A percentile compares a stretch with the other conserved stretches of the same genome.
Evolutionary conservation across 2,797 vertebrate species (phyloP).

Genomic region (Chelon auratus): DNA sequence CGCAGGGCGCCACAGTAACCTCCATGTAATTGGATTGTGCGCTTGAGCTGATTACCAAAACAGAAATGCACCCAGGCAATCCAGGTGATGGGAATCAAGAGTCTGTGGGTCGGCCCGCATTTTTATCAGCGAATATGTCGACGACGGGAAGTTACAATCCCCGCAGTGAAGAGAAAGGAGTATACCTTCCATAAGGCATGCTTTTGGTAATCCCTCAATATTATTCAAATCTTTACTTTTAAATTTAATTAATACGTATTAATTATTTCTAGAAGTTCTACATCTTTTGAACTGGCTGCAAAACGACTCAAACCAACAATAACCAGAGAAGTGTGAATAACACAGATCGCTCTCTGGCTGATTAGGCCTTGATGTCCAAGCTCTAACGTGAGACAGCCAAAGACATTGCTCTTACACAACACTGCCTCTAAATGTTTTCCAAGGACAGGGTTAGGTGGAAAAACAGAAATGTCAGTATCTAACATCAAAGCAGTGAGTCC

Average conservation of each 20-base stretch:
- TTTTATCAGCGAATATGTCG: conserved; percentile 59
- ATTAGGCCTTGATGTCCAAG: conserved; percentile 23
- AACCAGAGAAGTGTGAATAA: conserved; percentile 43
- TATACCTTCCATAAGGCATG: too few species aligned
- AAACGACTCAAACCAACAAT: conserved; percentile 31
- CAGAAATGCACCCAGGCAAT: conserved; percentile 70
- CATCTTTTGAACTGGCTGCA: conserved; percentile 36
- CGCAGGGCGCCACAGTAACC: conserved; percentile 59
- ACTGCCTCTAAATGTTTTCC: conserved; percentile 9
- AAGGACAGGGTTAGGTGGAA: background rate
- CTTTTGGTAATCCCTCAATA: too few species aligned
- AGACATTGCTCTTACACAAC: conserved; percentile 22
- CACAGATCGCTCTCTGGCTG: conserved; percentile 46
- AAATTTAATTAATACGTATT: too few species aligned
- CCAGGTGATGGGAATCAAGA: conserved; percentile 76
- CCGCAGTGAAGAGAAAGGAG: background rate
- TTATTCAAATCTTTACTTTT: too few species aligned
- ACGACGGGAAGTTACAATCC: conserved; percentile 2
- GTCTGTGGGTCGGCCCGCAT: conserved; percentile 53
- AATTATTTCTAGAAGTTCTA: background rate
- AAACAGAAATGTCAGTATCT: background rate
- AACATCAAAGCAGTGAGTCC: background rate
- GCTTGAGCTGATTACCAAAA: conserved; percentile 80
- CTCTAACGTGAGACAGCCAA: conserved; percentile 21
- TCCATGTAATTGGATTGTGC: conserved; percentile 80